phyloP scores from a whole-genome alignment of 2,888 invertebrate genomes.

The Exocentrus adspersus region DNA sequence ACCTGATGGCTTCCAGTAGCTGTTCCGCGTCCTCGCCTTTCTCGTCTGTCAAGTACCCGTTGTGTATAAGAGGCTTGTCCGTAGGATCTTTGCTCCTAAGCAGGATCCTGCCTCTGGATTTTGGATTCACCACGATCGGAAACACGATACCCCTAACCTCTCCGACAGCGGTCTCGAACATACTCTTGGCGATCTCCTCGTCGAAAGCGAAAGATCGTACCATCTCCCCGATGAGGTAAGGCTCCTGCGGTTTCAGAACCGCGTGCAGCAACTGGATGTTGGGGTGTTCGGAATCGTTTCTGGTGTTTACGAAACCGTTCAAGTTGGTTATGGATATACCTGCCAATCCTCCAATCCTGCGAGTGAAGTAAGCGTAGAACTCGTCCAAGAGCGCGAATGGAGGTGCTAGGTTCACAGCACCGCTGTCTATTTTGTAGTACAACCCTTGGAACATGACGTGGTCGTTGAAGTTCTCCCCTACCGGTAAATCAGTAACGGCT shows the following conservation, averaged over 20 bases:
- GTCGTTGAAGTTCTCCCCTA: conserved; percentile 69
- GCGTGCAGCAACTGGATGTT: conserved; percentile 62
- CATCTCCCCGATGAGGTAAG: conserved; percentile 36
- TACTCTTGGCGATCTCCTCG: conserved; percentile 38
- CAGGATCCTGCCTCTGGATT: conserved; percentile 68
- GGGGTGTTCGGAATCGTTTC: conserved; percentile 62
- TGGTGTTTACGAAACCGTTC: conserved; percentile 65
- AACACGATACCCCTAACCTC: not conserved
- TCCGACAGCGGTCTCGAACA: conserved; percentile 14
- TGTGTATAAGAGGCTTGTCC: conserved; percentile 70
- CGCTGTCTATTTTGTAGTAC: conserved; percentile 35
- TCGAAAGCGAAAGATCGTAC: conserved; percentile 51
- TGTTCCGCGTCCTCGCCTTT: conserved; percentile 67
- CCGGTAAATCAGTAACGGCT: conserved; percentile 63
- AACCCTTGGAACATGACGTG: conserved; percentile 62
- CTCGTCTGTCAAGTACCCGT: conserved; percentile 71
- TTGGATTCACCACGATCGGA: conserved; percentile 57
- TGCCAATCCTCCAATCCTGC: conserved; percentile 65
- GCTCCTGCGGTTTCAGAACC: conserved; percentile 53
- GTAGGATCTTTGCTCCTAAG: conserved; percentile 68
- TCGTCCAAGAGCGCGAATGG: conserved; percentile 47
- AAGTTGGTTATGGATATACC: conserved; percentile 63
- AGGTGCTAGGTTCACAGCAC: conserved; percentile 13
- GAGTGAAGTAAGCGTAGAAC: conserved; percentile 64
- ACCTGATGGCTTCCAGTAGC: conserved; percentile 65